These are phyloP conservation scores for Meiosimyza decipiens DNA, from an alignment of 2,888 invertebrate genomes.

Conservation along the genomic window DNA sequence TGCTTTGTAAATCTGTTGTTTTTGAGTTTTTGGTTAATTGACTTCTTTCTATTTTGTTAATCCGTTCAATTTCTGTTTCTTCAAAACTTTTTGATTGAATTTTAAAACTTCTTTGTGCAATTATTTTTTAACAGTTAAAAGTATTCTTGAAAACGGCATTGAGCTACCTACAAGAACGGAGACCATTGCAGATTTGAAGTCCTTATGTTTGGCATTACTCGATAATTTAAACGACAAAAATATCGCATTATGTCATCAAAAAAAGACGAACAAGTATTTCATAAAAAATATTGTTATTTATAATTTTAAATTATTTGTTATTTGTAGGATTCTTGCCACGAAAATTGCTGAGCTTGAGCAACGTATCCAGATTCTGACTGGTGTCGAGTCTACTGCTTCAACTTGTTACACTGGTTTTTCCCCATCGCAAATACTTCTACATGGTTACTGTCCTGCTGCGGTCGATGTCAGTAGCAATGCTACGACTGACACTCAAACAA, in stretches of 20 bases:
- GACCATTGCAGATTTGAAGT: slow-evolving; percentile 80
- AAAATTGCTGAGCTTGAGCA: slow-evolving; percentile 86
- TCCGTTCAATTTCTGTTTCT: too few species aligned
- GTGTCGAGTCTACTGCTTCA: slow-evolving; percentile 52
- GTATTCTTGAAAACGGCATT: slow-evolving; percentile 76
- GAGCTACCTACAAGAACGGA: slow-evolving; percentile 72
- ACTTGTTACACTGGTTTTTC: slow-evolving; percentile 56
- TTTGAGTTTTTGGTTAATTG: too few species aligned
- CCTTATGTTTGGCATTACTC: slow-evolving; percentile 80
- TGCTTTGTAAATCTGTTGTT: not conserved
- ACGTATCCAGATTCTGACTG: slow-evolving; percentile 74
- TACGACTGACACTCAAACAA: slow-evolving; percentile 51
- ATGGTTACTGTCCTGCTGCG: slow-evolving; percentile 71
- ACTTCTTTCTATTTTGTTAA: too few species aligned
- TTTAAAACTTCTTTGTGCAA: too few species aligned
- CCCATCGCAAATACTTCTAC: slow-evolving; percentile 74
- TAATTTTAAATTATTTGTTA: not conserved
- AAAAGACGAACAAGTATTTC: slow-evolving; percentile 83
- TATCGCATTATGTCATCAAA: slow-evolving; percentile 84
- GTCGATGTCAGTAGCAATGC: slow-evolving; percentile 64
- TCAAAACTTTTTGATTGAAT: too few species aligned
- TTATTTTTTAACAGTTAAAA: slow-evolving; percentile 71
- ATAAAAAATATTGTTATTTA: slow-evolving; percentile 39
- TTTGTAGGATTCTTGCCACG: slow-evolving; percentile 78
- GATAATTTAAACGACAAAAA: slow-evolving; percentile 89